These are phyloP conservation scores for Urocynchramus pylzowi DNA, from an alignment of 2,113 vertebrate species.

Conservation along the genomic window DNA sequence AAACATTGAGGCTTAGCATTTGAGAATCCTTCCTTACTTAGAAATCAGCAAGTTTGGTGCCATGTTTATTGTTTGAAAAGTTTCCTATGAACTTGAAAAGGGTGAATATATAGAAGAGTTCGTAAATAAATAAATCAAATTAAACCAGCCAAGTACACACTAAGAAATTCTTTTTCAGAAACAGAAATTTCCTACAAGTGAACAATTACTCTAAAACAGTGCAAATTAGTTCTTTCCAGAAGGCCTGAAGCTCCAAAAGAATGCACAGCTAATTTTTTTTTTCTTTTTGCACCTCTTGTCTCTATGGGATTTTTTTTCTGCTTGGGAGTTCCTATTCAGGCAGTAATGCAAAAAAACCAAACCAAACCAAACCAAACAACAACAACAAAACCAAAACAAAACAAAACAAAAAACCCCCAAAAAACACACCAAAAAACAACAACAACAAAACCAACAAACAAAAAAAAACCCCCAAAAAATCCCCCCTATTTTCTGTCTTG, in stretches of 20 bases:
- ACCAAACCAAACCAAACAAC: background rate
- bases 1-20: background rate
- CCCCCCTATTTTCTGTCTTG: rapidly evolving
- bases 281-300: background rate
- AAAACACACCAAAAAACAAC: background rate
- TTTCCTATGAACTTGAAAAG: background rate
- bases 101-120: background rate
- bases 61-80: background rate
- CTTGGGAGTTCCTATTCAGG: background rate
- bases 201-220: background rate
- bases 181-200: background rate
- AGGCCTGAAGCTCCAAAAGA: background rate
- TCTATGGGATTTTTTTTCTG: background rate
- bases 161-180: background rate
- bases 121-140: background rate
- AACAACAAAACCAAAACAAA: background rate
- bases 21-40: background rate
- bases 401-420: background rate
- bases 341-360: background rate
- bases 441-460: too few relatives aligned
- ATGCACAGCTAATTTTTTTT: background rate
- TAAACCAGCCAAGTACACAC: background rate
- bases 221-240: background rate
- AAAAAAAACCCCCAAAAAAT: background rate
- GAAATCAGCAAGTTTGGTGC: background rate